A percentile compares a stretch with the other conserved stretches of the same genome.
These are phyloP conservation scores for Cyanistes caeruleus DNA, from an alignment of 2,113 vertebrate species.

Conservation along the genomic window DNA sequence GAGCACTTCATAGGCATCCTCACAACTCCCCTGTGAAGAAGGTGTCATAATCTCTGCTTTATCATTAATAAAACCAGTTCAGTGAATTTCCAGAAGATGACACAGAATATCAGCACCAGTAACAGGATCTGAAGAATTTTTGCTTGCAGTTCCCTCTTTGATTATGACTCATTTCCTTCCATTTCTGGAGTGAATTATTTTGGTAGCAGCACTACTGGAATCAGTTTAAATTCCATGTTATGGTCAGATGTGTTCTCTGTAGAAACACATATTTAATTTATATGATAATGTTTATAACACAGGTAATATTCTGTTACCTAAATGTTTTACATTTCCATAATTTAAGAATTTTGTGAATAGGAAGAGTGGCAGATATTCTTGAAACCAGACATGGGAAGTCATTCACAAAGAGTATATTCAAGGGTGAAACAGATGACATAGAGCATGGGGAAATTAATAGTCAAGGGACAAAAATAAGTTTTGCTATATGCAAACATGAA, in stretches of 20 bases:
- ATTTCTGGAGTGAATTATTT: slow-evolving; percentile 3
- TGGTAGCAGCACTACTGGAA: background rate
- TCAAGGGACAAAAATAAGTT: background rate
- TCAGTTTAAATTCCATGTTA: background rate
- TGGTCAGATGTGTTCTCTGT: background rate
- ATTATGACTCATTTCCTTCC: slow-evolving; percentile 30
- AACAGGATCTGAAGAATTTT: slow-evolving; percentile 30
- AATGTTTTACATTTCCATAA: background rate
- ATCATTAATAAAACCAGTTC: background rate
- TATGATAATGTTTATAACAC: background rate
- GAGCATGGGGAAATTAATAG: background rate
- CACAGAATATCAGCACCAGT: background rate
- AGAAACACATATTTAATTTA: background rate
- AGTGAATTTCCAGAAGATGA: slow-evolving; percentile 16
- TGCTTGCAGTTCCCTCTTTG: background rate
- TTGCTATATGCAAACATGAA: background rate
- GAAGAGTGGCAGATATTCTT: background rate
- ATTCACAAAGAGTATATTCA: background rate
- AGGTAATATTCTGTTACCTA: background rate
- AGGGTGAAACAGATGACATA: background rate
- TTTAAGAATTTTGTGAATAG: background rate
- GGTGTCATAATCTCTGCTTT: background rate
- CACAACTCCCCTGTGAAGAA: background rate
- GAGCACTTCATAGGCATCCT: background rate
- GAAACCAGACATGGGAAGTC: background rate